Evolutionary conservation across 2,888 invertebrate species (phyloP).

Genomic region (Hemistola chrysoprasaria): DNA sequence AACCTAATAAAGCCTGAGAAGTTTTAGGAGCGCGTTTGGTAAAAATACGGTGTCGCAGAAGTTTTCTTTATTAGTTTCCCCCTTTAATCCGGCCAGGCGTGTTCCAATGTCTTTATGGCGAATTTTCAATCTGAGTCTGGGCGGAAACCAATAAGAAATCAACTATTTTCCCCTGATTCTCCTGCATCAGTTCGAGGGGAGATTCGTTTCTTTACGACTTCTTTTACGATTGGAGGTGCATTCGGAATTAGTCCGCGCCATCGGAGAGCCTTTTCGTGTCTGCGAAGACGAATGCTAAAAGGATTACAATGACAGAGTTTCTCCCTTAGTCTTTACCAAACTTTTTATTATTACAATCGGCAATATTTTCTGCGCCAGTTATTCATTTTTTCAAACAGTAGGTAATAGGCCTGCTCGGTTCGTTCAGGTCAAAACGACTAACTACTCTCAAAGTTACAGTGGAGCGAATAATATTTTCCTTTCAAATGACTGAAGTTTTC

Average conservation of each 20-base stretch:
- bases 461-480: constrained; percentile 46
- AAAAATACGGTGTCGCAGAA: constrained; percentile 82
- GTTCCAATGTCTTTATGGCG: constrained; percentile 81
- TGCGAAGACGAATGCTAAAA: constrained; percentile 73
- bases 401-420: constrained; percentile 21
- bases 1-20: constrained; percentile 72
- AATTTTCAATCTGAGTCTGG: constrained; percentile 81
- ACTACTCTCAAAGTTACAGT: constrained; percentile 43
- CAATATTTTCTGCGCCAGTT: constrained; percentile 8
- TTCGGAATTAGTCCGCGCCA: constrained; percentile 75
- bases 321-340: constrained; percentile 21
- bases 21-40: constrained; percentile 73
- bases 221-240: constrained; percentile 82
- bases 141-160: constrained; percentile 81
- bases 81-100: constrained; percentile 79
- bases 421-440: constrained; percentile 30
- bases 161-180: constrained; percentile 78
- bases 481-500: constrained; percentile 52
- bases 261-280: constrained; percentile 78
- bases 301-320: constrained; percentile 69
- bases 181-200: constrained; percentile 76
- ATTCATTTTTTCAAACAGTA: constrained; percentile 10
- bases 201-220: constrained; percentile 78
- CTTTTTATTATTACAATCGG: constrained; percentile 27
- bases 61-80: constrained; percentile 82